Base-by-base conservation (phyloP, 2,113 vertebrate species). In the Pygoscelis antarcticus region DNA sequence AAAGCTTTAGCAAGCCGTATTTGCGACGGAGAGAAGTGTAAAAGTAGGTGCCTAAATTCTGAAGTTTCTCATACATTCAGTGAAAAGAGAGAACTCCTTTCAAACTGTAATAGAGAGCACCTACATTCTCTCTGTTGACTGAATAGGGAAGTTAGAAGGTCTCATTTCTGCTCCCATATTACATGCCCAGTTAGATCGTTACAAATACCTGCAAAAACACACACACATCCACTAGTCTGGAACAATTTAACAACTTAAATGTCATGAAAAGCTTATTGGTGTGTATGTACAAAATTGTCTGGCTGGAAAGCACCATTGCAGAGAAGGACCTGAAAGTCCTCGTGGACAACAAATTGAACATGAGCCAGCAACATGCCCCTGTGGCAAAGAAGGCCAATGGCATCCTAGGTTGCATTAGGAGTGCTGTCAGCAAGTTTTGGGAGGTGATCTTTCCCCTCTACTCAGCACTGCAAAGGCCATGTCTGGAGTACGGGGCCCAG, bases 361-460 rank as follows among this genome's bases (percentile, higher is more conserved):
- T 2, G 17, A 76, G 15, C 8, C 72, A 80, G 62, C 16, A 51
- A 46, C 3, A 4, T 51, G 62, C 40, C 18, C 12, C 25, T 16
- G 44, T 25, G 44, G 47, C n/a, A 66, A n/a, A 57, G 46, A 3
- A 0, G 0, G 32, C 46, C 72, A 60, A 15, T 0, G 8, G 51
- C 34, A 90, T 20, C 34, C 16, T 4, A 18, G 11, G 36, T 22
- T 20, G 54, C n/a, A 49, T 20, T 8, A 54, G n/a, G 6, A 88
- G 38, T 2, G 7, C 54, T 61, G 40, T 23, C 89, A 64, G 70
- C 54, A 74, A 26, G 5, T 27, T 9, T 25, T 25, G 58, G n/a
- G 58, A 61, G 58, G n/a, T 61, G n/a, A 60, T 36, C 32, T 58
- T 21, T 21, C 58, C 57, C 57, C 12, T 60, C 57, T 61, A 36